Percentiles rank a stretch among this genome's conserved stretches.
These are phyloP conservation scores for Dasypogon diadema DNA, from an alignment of 2,888 invertebrate species.

Conservation along the genomic window DNA sequence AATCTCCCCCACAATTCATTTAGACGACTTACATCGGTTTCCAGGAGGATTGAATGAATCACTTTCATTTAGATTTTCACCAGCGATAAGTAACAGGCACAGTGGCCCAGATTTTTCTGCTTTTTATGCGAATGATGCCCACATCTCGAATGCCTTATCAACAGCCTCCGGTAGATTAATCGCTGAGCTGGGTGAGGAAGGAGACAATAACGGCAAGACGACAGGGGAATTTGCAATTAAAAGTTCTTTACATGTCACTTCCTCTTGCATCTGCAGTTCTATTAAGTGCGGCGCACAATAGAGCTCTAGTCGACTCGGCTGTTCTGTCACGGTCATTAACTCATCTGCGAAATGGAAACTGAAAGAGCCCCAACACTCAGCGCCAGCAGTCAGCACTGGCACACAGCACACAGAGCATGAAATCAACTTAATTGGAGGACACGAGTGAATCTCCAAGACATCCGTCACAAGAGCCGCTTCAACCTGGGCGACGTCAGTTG, in stretches of 20 bases:
- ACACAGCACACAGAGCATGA: neutral
- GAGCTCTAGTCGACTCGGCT: neutral
- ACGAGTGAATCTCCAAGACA: too few species aligned
- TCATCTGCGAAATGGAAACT: constrained; percentile 33
- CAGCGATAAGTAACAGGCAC: neutral
- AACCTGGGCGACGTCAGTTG: neutral
- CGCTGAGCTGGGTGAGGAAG: neutral
- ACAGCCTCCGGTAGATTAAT: neutral
- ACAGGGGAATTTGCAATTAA: neutral
- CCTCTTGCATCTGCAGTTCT: neutral
- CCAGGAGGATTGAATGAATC: neutral
- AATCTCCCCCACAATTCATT: too few species aligned
- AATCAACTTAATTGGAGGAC: too few species aligned
- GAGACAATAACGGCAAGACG: neutral
- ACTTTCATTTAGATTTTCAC: neutral
- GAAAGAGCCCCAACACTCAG: neutral
- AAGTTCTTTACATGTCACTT: constrained; percentile 19
- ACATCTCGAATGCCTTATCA: neutral
- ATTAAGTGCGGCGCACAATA: constrained; percentile 4
- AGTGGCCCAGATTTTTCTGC: neutral
- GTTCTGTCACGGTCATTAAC: constrained; percentile 12
- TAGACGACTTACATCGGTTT: too few species aligned
- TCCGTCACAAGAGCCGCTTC: too few species aligned
- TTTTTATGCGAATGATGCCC: neutral
- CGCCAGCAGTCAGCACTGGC: too few species aligned